These are phyloP conservation scores for Aphrophora alni DNA, from an alignment of 2,888 invertebrate species.

Conservation along the genomic window DNA sequence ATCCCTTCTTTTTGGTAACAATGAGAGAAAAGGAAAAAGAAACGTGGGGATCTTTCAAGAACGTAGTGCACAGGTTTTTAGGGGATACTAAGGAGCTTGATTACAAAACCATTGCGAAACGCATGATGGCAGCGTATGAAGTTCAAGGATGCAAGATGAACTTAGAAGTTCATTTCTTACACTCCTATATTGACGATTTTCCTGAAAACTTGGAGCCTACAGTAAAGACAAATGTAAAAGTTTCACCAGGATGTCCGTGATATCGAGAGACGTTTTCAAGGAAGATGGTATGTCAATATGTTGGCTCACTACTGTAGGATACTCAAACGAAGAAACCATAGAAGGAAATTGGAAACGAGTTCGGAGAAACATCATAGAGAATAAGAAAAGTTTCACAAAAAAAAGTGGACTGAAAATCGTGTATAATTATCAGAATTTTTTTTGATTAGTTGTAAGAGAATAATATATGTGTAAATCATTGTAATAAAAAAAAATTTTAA, in stretches of 20 bases:
- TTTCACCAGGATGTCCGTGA: neutral
- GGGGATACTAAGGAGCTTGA: slow-evolving; percentile 38
- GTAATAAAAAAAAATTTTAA: too few relatives aligned
- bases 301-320: slow-evolving; percentile 4
- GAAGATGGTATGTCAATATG: slow-evolving; percentile 13
- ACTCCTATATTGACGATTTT: neutral
- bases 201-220: too few relatives aligned
- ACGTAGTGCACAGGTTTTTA: slow-evolving; percentile 38
- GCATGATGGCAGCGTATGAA: slow-evolving; percentile 32
- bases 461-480: too few relatives aligned
- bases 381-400: too few relatives aligned
- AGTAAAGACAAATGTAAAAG: too few relatives aligned
- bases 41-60: slow-evolving; percentile 40
- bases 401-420: too few relatives aligned
- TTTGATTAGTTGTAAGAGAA: too few relatives aligned
- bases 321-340: neutral
- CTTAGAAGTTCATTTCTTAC: neutral
- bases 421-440: too few relatives aligned
- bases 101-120: slow-evolving; percentile 40
- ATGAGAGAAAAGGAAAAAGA: slow-evolving; percentile 36
- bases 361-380: too few relatives aligned
- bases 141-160: slow-evolving; percentile 41
- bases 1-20: slow-evolving; percentile 35
- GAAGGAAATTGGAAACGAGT: neutral
- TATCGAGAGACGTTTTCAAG: slow-evolving; percentile 17